Percentiles rank a stretch among this genome's conserved stretches.
phyloP scores from a whole-genome alignment of 2,888 invertebrate genomes.

The Opisthograptis luteolata region DNA sequence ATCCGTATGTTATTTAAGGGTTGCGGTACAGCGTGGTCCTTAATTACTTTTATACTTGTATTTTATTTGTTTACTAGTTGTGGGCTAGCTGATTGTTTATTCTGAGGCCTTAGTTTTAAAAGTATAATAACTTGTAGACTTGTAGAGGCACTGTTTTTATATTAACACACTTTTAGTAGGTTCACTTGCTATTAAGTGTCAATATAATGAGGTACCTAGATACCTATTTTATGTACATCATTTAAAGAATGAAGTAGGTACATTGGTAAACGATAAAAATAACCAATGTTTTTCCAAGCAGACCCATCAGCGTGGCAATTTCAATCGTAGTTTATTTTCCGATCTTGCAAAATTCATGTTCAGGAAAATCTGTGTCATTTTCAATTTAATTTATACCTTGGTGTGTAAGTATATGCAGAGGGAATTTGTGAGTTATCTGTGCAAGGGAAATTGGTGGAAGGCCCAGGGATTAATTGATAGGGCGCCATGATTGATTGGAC shows the following conservation, averaged over 20 bases:
- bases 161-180: too few relatives aligned
- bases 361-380: neutral
- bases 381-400: slow-evolving; percentile 14
- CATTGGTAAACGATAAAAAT: too few relatives aligned
- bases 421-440: slow-evolving; percentile 17
- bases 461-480: slow-evolving; percentile 64
- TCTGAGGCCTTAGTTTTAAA: neutral
- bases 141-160: too few relatives aligned
- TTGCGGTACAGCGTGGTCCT: neutral
- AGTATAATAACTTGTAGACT: neutral
- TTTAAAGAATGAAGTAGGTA: too few relatives aligned
- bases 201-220: too few relatives aligned
- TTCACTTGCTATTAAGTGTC: too few relatives aligned
- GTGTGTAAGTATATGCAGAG: slow-evolving; percentile 11
- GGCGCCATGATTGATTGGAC: slow-evolving; percentile 65
- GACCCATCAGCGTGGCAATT: too few relatives aligned
- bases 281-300: neutral
- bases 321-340: too few relatives aligned
- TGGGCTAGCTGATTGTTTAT: neutral
- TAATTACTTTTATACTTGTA: slow-evolving; percentile 41
- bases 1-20: slow-evolving; percentile 7
- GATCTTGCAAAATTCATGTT: neutral
- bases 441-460: slow-evolving; percentile 48
- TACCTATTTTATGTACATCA: too few relatives aligned
- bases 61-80: slow-evolving; percentile 3